Base-by-base conservation (phyloP, 1,140 invertebrate species). In the Listronotus oregonensis region DNA sequence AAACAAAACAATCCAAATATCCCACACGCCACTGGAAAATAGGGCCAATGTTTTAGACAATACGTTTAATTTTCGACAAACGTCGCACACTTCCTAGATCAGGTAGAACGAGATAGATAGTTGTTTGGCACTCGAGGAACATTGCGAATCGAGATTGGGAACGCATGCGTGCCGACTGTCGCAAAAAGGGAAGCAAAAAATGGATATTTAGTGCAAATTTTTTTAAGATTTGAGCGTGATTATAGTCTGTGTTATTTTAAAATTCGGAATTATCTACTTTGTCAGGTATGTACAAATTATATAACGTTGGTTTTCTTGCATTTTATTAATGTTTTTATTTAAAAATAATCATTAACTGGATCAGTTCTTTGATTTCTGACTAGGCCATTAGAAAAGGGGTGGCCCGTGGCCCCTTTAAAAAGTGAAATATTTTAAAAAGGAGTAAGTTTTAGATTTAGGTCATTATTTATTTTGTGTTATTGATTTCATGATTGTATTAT, bases 201-300 rank as follows among this genome's bases (percentile, higher is more conserved):
- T 39, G 15, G 37, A 10, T 43, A 56, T 46, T 12, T 46, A 17
- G 7, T 15, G 14, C 14, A 14, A 14, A 49, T 46, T 66, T 60
- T 55, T 39, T 8, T 3, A 37, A 7, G 8, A 4, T 37, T 37
- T 3, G 11, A 11, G 21, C 9, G 15, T 8, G 39, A 39, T 32
- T 32, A 10, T 39, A 32, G 34, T 1, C 7, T 55, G 10, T 55
- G 5, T 34, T 18, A 18, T 50, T 27, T 27, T 55, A 17, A 40
- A 58, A 12, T 70, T 71, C 67, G 70, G 67, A 34, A 75, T 75
- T 76, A 73, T 77, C 63, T 75, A 74, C 70, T 74, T 76, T 51
- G 55, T 72, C n/a, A 73, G 74, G 74, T 76, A 66, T 69, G 64
- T 60, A 17, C 11, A 37, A 37, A 9, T 37, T 37, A 37, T 37